Evolutionary conservation across 2,888 invertebrate genomes (phyloP), one percentile per base, ranked within the genome.

Genomic region (Camponotus fellah): DNA sequence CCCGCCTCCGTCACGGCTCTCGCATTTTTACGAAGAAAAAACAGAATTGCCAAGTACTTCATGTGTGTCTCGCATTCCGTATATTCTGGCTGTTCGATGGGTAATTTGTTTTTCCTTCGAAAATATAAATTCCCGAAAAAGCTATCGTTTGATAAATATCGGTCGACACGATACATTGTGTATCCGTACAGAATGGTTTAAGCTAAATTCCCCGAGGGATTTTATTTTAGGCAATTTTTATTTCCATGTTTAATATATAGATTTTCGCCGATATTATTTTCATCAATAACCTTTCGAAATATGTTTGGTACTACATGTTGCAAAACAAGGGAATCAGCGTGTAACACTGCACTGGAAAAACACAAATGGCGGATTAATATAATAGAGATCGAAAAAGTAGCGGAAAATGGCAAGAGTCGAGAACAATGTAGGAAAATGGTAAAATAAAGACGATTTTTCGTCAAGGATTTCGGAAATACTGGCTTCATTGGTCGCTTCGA

Each of bases 301-400:
- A 26, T 43, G 60, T 58, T 60, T 60, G 34, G 0, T 58, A 43
- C 37, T 80, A 46, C 21, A 2, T 62, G 21, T 75, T 34, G 26
- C 10, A 58, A 77, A 69, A 58, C 60, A 37, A 60, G 37, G 17
- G 17, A 43, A 72, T 69, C 32, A 56, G 0, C 40, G 72, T 80
- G 4, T 6, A 40, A 3, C 37, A 3, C 37, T 64, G 14, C 56
- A 26, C 21, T 46, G 43, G 34, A 71, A 46, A 71, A 53, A 60
- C 83, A 85, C 80, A 65, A 26, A 77, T 82, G 60, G 49, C 60
- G 83, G 85, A 88, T 88, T 90, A 85, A 90, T 90, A 85, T 87
- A 89, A 89, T 83, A 85, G 86, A 83, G 80, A 68, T 10, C 56
- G 64, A 76, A 82, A 74, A 82, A 87, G 72, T 68, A 79, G 68